These are phyloP conservation scores for Chiridota heheva DNA, from an alignment of 35 echinoderm and acorn worm genomes.

Conservation along the genomic window DNA sequence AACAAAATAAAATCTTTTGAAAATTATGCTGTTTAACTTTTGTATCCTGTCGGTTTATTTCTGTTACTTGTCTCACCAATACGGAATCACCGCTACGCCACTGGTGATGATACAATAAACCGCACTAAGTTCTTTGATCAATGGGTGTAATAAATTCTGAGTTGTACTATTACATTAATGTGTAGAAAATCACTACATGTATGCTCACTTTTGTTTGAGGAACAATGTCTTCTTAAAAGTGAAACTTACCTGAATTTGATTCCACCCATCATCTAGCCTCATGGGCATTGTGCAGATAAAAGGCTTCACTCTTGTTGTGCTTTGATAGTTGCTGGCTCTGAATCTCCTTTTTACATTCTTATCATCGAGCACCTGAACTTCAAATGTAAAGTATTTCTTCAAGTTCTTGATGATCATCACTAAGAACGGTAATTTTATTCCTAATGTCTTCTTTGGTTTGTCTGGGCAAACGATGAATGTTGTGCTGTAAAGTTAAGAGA, in stretches of 20 bases:
- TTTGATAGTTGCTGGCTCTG: constrained; percentile 99
- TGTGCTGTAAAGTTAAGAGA: constrained; percentile 68
- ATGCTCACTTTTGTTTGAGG: too few species aligned
- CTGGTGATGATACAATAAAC: too few species aligned
- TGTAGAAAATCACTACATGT: too few species aligned
- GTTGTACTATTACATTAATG: too few species aligned
- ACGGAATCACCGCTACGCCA: too few species aligned
- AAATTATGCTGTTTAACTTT: too few species aligned
- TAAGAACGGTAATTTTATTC: constrained; percentile 93
- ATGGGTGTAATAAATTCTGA: too few species aligned
- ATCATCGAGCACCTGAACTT: constrained; percentile 97
- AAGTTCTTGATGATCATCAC: constrained; percentile 99
- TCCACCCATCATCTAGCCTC: constrained; percentile 99
- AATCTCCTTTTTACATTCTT: constrained; percentile 96
- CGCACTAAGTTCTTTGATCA: too few species aligned
- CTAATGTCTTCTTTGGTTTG: constrained; percentile 76
- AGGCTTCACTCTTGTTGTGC: constrained; percentile 96
- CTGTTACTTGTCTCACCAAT: too few species aligned
- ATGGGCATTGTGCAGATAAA: constrained; percentile 99
- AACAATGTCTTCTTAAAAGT: too few species aligned
- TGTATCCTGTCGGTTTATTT: too few species aligned
- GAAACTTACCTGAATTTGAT: constrained; percentile 99
- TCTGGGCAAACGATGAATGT: constrained; percentile 89
- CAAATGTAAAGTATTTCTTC: constrained; percentile 99
- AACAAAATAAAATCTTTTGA: too few species aligned